These are phyloP conservation scores for Chesias legatella DNA, from an alignment of 2,888 invertebrate species.

Conservation along the genomic window DNA sequence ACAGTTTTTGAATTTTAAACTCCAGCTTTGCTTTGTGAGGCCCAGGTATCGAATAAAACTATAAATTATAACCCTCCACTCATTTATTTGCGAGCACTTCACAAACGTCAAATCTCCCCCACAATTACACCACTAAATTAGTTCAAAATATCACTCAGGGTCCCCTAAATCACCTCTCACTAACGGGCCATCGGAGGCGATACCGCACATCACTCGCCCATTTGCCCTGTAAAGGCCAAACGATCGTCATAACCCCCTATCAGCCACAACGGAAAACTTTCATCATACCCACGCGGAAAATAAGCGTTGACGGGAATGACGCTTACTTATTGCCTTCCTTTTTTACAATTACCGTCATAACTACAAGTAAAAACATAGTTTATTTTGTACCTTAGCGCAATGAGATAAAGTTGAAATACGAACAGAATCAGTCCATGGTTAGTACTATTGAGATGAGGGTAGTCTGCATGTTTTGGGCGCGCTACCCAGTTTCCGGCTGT, in stretches of 20 bases:
- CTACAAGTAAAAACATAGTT: background rate
- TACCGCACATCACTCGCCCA: conserved; percentile 34
- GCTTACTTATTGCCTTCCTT: conserved; percentile 54
- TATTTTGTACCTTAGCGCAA: background rate
- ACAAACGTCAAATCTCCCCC: conserved; percentile 18
- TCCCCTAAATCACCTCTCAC: conserved; percentile 13
- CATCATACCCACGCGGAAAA: conserved; percentile 71
- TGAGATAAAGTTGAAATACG: conserved; percentile 10
- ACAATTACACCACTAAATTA: conserved; percentile 27
- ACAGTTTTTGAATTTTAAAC: too few species aligned
- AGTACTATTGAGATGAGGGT: conserved; percentile 14
- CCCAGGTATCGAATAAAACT: too few species aligned
- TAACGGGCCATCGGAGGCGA: conserved; percentile 26
- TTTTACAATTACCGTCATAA: conserved; percentile 25
- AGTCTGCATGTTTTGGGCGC: conserved; percentile 57
- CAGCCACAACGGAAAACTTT: conserved; percentile 67
- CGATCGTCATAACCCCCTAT: conserved; percentile 61
- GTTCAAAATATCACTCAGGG: conserved; percentile 14
- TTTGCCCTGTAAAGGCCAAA: conserved; percentile 46
- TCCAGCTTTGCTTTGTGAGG: too few species aligned
- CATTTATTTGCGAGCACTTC: background rate
- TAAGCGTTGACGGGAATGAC: conserved; percentile 61
- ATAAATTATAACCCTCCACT: too few species aligned
- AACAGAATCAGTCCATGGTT: conserved; percentile 4
- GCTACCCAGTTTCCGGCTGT: conserved; percentile 67